phyloP scores from a whole-genome alignment of 2,797 vertebrate genomes.

The Perodicticus potto region DNA sequence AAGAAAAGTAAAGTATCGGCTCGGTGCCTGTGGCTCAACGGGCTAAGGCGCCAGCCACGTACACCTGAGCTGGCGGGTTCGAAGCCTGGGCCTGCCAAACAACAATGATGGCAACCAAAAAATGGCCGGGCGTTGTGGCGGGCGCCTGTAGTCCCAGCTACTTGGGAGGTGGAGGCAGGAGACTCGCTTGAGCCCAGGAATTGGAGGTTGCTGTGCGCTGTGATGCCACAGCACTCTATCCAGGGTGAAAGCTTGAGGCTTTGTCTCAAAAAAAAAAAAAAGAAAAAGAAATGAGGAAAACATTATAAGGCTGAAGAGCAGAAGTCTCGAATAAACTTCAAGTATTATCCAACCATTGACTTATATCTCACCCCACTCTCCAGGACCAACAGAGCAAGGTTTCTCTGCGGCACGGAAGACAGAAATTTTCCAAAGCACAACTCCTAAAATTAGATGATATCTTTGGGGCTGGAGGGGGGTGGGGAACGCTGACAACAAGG shows the following conservation, averaged over 20 bases:
- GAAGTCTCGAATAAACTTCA: constrained; percentile 21
- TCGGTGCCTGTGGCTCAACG: too few species aligned
- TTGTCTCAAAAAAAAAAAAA: too few species aligned
- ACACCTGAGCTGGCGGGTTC: too few species aligned
- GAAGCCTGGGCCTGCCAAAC: too few species aligned
- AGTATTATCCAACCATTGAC: not conserved
- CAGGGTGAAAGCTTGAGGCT: too few species aligned
- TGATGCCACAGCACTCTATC: too few species aligned
- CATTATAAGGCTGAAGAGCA: not conserved
- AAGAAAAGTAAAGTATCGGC: not conserved
- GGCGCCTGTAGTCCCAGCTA: too few species aligned
- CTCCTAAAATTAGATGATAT: not conserved
- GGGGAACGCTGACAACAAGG: constrained; percentile 53
- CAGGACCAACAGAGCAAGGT: not conserved
- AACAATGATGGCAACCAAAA: too few species aligned
- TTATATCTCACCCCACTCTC: not conserved
- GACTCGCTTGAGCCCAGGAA: too few species aligned
- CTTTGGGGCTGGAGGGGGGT: not conserved
- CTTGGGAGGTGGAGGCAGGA: too few species aligned
- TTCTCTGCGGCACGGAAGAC: not conserved
- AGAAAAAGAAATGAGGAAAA: not conserved
- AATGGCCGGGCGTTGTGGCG: too few species aligned
- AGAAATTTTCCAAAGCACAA: constrained; percentile 15
- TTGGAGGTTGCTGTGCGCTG: too few species aligned
- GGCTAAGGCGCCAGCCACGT: not conserved